phyloP scores from a whole-genome alignment of 1,140 invertebrate genomes.

The Drosophila tristis region DNA sequence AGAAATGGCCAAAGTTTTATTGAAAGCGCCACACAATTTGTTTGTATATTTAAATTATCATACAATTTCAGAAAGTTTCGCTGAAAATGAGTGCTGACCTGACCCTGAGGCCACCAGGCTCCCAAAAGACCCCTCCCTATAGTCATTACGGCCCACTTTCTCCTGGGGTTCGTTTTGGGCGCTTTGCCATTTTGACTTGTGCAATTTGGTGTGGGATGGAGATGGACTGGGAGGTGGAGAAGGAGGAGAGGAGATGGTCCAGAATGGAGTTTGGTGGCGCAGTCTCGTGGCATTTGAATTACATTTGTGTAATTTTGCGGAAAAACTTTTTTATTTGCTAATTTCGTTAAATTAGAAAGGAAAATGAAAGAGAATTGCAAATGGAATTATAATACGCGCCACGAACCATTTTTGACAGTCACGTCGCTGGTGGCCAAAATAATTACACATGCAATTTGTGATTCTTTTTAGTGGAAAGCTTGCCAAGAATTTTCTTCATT shows the following conservation, averaged over 20 bases:
- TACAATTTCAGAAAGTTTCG: slow-evolving; percentile 73
- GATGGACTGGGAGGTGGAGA: neutral
- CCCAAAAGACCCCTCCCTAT: neutral
- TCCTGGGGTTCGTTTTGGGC: slow-evolving; percentile 23
- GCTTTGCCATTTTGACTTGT: slow-evolving; percentile 55
- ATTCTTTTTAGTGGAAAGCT: slow-evolving; percentile 52
- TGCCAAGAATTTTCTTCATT: slow-evolving; percentile 16
- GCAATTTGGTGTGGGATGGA: slow-evolving; percentile 44
- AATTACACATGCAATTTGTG: slow-evolving; percentile 72
- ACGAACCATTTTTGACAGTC: slow-evolving; percentile 55
- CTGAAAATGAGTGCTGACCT: slow-evolving; percentile 61
- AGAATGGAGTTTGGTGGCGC: slow-evolving; percentile 4
- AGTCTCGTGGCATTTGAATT: slow-evolving; percentile 70
- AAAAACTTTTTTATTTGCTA: slow-evolving; percentile 82
- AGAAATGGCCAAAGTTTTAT: slow-evolving; percentile 81
- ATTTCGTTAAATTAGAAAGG: slow-evolving; percentile 77
- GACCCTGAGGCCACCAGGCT: slow-evolving; percentile 4
- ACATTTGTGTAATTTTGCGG: slow-evolving; percentile 82
- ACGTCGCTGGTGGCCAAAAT: slow-evolving; percentile 52
- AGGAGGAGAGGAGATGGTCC: too few relatives aligned
- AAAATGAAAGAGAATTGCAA: slow-evolving; percentile 76
- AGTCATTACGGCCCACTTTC: slow-evolving; percentile 26
- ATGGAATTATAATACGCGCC: slow-evolving; percentile 61
- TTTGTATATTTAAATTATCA: slow-evolving; percentile 83
- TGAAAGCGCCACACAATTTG: slow-evolving; percentile 82